Conservation (phyloP, 2,888 invertebrate species). For the Onchidella celtica region DNA sequence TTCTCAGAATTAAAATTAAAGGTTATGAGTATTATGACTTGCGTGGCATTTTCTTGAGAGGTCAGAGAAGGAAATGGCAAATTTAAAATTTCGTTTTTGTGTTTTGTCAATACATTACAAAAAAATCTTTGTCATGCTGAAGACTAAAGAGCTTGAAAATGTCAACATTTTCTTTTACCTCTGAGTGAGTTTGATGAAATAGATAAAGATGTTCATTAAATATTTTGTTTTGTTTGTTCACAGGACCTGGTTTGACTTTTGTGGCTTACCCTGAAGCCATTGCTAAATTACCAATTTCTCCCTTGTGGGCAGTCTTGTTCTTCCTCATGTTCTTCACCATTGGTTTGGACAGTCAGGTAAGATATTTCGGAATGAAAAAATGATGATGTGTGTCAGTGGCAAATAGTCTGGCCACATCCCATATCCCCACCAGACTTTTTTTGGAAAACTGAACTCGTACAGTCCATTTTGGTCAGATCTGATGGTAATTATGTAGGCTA, state of each 20-base stretch:
- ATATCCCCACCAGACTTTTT: not conserved
- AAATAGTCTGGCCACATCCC: constrained; percentile 8
- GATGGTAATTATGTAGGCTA: not conserved
- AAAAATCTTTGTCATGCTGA: too few relatives aligned
- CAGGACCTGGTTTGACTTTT: constrained; percentile 80
- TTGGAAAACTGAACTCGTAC: not conserved
- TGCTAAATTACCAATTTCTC: constrained; percentile 74
- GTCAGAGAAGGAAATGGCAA: too few relatives aligned
- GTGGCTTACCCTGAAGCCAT: constrained; percentile 80
- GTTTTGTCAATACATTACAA: too few relatives aligned
- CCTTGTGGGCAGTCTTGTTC: constrained; percentile 78
- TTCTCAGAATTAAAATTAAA: too few relatives aligned
- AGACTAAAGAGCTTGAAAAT: too few relatives aligned
- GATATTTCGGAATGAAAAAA: not conserved
- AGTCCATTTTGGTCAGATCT: not conserved
- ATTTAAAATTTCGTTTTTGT: too few relatives aligned
- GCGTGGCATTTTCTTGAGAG: too few relatives aligned
- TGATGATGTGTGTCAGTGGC: not conserved
- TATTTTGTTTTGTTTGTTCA: not conserved
- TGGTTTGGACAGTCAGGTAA: constrained; percentile 78
- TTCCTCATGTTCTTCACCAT: constrained; percentile 78
- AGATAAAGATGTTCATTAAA: too few relatives aligned
- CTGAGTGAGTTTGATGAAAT: too few relatives aligned
- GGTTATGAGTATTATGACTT: too few relatives aligned
- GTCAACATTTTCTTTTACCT: too few relatives aligned